phyloP scores from a whole-genome alignment of 2,797 vertebrate species.

The Tenualosa ilisha region DNA sequence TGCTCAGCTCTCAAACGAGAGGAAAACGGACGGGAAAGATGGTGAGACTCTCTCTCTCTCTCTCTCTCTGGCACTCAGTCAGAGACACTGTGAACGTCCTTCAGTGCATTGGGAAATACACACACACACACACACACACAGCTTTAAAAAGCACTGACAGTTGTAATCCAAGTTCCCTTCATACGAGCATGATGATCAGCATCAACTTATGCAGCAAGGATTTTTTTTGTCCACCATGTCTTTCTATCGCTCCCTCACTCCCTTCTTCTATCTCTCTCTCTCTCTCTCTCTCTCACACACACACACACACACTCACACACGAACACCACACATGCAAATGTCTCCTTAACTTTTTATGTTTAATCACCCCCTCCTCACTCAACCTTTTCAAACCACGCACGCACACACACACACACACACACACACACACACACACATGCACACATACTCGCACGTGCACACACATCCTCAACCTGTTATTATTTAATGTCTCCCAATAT shows the following conservation, averaged over 20 bases:
- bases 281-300: neutral
- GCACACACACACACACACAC: neutral
- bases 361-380: neutral
- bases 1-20: neutral
- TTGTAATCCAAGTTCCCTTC: neutral
- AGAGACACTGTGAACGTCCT: neutral
- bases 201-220: neutral
- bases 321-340: neutral
- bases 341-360: slow-evolving; percentile 3
- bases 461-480: slow-evolving; percentile 13
- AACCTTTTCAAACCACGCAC: neutral
- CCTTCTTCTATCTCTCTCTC: neutral
- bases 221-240: slow-evolving; percentile 8
- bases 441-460: neutral
- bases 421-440: neutral
- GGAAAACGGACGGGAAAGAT: neutral
- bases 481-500: neutral
- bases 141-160: slow-evolving; percentile 3
- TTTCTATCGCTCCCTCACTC: slow-evolving; percentile 29
- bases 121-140: neutral
- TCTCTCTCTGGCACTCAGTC: neutral
- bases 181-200: neutral
- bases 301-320: too few species aligned
- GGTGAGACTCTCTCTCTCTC: neutral
- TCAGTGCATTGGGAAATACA: neutral